Conservation (phyloP, 2,888 invertebrate species). For the Mechanitis mazaeus region DNA sequence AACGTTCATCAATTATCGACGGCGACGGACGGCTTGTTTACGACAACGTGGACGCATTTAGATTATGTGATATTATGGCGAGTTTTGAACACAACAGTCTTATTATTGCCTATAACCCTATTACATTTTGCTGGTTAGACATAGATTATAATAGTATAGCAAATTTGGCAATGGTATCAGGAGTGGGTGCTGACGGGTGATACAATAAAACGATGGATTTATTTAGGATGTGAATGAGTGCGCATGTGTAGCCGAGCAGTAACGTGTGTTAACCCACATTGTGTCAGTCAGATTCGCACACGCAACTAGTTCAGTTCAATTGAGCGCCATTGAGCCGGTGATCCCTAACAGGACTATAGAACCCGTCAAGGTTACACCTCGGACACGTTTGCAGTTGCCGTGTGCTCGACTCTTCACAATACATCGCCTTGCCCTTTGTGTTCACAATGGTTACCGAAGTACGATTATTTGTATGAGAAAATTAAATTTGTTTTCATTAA, state of each 20-base stretch:
- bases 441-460: constrained; percentile 21
- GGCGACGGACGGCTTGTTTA: constrained; percentile 68
- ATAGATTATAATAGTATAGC: constrained; percentile 19
- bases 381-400: constrained; percentile 37
- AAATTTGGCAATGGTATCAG: constrained; percentile 15
- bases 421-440: constrained; percentile 16
- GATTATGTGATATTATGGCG: constrained; percentile 49
- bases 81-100: constrained; percentile 22
- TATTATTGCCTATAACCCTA: constrained; percentile 20
- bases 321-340: constrained; percentile 65
- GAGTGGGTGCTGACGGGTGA: constrained; percentile 7
- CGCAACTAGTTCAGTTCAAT: constrained; percentile 70
- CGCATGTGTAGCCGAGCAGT: constrained; percentile 28
- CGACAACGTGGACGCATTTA: constrained; percentile 70
- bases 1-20: constrained; percentile 74
- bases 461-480: constrained; percentile 5
- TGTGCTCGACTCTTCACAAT: constrained; percentile 39
- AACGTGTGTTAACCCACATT: constrained; percentile 43
- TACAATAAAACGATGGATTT: constrained; percentile 17
- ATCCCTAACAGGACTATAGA: constrained; percentile 57
- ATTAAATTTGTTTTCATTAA: neutral
- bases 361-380: constrained; percentile 62
- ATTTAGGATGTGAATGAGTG: constrained; percentile 23
- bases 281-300: constrained; percentile 60
- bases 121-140: constrained; percentile 15